A percentile compares a stretch with the other conserved stretches of the same genome.
These are phyloP conservation scores for Meriones unguiculatus DNA, from an alignment of 2,113 vertebrate genomes.

Conservation along the genomic window DNA sequence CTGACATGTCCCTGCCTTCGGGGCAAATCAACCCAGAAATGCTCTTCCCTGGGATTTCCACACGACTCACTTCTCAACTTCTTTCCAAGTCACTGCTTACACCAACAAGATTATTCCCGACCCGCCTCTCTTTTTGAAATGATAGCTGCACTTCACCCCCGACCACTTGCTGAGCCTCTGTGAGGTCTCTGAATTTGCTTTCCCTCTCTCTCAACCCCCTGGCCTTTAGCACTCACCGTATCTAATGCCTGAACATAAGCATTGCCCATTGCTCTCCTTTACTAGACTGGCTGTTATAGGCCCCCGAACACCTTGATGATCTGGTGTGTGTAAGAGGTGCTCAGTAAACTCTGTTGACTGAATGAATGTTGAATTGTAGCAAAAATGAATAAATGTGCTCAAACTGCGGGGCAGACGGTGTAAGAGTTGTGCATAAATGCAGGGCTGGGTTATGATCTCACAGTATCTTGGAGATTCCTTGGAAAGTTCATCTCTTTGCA, in stretches of 20 bases:
- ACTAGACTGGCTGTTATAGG: background rate
- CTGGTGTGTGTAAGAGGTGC: background rate
- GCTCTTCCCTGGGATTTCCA: background rate
- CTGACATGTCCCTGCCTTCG: background rate
- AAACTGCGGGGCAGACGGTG: background rate
- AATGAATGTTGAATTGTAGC: background rate
- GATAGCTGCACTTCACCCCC: background rate
- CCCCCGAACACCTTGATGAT: background rate
- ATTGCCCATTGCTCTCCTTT: background rate
- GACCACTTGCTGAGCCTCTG: background rate
- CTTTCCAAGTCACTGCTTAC: background rate
- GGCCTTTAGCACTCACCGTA: accelerated
- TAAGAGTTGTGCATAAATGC: background rate
- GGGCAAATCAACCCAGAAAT: background rate
- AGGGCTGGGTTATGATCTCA: background rate
- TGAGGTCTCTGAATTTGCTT: background rate
- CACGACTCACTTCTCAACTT: background rate
- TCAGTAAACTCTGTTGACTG: background rate
- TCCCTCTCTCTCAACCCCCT: background rate
- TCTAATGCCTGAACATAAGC: background rate
- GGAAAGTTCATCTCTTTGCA: background rate
- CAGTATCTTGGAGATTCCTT: background rate
- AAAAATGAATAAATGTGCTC: background rate
- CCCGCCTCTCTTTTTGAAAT: background rate
- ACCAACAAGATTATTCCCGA: background rate